Evolutionary conservation across 2,888 invertebrate species (phyloP).

Genomic region (Diachrysia chrysitis): DNA sequence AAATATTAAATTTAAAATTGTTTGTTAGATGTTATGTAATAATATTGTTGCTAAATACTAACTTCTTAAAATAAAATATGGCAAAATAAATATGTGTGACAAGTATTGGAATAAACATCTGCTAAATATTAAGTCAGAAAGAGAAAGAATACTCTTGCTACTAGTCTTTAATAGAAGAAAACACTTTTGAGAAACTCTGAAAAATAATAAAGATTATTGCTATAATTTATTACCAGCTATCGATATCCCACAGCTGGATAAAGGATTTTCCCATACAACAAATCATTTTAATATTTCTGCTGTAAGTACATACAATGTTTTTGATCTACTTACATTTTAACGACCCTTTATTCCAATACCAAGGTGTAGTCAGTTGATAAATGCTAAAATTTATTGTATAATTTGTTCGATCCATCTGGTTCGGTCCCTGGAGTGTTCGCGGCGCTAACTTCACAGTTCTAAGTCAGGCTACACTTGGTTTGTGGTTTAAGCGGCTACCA

Average conservation of each 20-base stretch:
- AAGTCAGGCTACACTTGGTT: conserved; percentile 59
- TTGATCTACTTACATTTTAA: not conserved
- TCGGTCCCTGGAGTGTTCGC: conserved; percentile 69
- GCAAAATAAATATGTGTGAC: too few species aligned
- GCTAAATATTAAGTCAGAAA: too few species aligned
- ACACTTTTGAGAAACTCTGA: too few species aligned
- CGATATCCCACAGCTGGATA: too few species aligned
- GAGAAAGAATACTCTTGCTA: too few species aligned
- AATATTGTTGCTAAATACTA: too few species aligned
- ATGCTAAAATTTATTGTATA: conserved; percentile 75
- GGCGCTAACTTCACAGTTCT: conserved; percentile 73
- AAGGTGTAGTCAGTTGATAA: conserved; percentile 57
- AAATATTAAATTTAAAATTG: too few species aligned
- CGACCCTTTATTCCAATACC: conserved; percentile 23
- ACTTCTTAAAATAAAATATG: too few species aligned
- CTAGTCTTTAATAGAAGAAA: too few species aligned
- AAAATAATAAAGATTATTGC: not conserved
- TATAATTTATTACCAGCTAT: too few species aligned
- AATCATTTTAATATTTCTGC: not conserved
- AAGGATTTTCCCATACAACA: not conserved
- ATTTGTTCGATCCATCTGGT: conserved; percentile 76
- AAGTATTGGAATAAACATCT: too few species aligned
- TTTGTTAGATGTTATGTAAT: too few species aligned
- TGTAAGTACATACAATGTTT: not conserved
- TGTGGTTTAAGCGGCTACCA: conserved; percentile 30